Conservation (phyloP, 92 coral and sea anemone genomes). For the Galaxea fascicularis region DNA sequence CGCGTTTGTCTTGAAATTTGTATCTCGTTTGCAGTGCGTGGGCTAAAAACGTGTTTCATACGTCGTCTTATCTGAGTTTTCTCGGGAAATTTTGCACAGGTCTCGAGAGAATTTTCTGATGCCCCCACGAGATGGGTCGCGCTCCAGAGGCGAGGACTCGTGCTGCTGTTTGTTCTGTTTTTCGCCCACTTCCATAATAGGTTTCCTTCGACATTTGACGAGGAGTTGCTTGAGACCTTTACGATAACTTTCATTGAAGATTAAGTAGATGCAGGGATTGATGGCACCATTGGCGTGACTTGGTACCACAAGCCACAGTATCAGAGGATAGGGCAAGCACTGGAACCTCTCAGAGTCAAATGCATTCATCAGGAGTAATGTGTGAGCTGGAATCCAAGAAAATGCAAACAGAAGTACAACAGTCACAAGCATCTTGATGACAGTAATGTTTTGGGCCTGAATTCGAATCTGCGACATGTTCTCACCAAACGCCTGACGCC, state of each 20-base stretch:
- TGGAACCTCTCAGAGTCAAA: conserved; percentile 23
- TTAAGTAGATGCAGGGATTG: conserved; percentile 79
- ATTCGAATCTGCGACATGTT: conserved; percentile 64
- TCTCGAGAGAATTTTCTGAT: conserved; percentile 40
- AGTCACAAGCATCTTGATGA: conserved; percentile 75
- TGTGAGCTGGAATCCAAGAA: conserved; percentile 84
- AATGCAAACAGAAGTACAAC: conserved; percentile 76
- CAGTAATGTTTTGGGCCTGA: conserved; percentile 70
- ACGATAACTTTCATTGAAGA: conserved; percentile 77
- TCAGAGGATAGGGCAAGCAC: conserved; percentile 51
- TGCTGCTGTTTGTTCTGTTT: conserved; percentile 23
- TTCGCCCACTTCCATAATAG: neutral
- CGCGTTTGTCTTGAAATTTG: too few relatives aligned
- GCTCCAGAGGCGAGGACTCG: conserved; percentile 35
- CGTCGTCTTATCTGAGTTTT: conserved; percentile 33
- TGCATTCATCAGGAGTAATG: conserved; percentile 38
- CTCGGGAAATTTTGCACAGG: conserved; percentile 19
- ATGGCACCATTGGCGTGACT: conserved; percentile 78
- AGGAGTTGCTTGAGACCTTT: conserved; percentile 53
- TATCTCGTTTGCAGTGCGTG: neutral
- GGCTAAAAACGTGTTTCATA: conserved; percentile 32
- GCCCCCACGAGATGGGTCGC: conserved; percentile 45
- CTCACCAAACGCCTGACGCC: conserved; percentile 72
- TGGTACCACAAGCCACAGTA: conserved; percentile 38
- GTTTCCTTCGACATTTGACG: conserved; percentile 16